Base-by-base conservation (phyloP, 2,797 vertebrate genomes). In the Cirrhinus molitorella region DNA sequence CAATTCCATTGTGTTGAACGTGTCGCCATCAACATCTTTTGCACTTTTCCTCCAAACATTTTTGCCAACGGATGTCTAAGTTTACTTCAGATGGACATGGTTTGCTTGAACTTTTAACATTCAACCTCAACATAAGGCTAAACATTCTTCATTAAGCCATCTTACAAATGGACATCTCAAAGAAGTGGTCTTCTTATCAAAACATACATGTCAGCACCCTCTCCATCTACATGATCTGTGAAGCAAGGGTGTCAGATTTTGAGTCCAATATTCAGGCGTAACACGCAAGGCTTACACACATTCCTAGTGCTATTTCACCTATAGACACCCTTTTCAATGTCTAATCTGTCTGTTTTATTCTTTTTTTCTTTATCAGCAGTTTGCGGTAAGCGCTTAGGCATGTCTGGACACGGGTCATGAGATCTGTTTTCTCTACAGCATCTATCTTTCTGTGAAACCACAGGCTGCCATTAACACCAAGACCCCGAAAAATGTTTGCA, bases 321-420 rank as follows among this genome's bases (percentile, higher is more conserved):
- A 49, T 28, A 68, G 31, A 86, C 68, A 67, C 47, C 2, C 23
- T 84, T 80, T 81, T 37, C 40, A 49, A 28, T 84, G 73, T 19
- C 25, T 55, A 61, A 75, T 17, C 10, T 82, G 66, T 19, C 78
- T 43, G 63, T 19, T 68, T 31, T 70, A 68, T 14, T 70, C 81
- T 28, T 37, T 74, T 61, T 14, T 80, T 66, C 71, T 74, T 81
- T 55, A 81, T 89, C 81, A 78, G 59, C 53, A 47, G 65, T 61
- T 81, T 86, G 73, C 17, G 55, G 78, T 45, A 25, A 84, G 71
- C 37, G n/a, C 88, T 80, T n/a, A 34, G 79, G 80, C 91, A 87
- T 88, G 89, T 87, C 84, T 78, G 49, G 89, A 90, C 89, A 88
- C 16, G 77, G 87, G 89, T 91, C 88, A 86, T 25, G 55, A 68